Percentiles rank a stretch among this genome's conserved stretches.
Evolutionary conservation across 2,888 invertebrate genomes (phyloP).

Genomic region (Drosophila greeni): DNA sequence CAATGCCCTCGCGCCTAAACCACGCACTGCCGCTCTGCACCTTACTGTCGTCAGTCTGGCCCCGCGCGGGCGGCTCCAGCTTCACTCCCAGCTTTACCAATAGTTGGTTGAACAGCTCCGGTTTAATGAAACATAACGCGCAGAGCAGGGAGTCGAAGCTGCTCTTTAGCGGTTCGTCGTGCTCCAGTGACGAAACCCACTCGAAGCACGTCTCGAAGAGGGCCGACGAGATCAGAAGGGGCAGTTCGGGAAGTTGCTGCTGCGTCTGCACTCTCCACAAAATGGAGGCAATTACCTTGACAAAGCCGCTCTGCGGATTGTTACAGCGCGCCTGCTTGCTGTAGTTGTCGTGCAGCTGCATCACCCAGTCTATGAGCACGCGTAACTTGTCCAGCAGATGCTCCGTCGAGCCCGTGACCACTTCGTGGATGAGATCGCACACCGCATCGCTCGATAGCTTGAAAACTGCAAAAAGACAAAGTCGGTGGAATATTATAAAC

Average conservation of each 20-base stretch:
- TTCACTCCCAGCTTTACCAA: slow-evolving; percentile 85
- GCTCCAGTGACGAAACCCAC: slow-evolving; percentile 86
- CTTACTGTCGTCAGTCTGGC: slow-evolving; percentile 86
- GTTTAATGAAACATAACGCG: slow-evolving; percentile 90
- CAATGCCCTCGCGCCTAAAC: slow-evolving; percentile 81
- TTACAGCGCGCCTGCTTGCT: slow-evolving; percentile 75
- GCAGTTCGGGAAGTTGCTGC: slow-evolving; percentile 82
- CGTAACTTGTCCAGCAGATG: slow-evolving; percentile 82
- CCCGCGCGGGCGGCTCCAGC: slow-evolving; percentile 73
- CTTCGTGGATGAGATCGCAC: slow-evolving; percentile 88
- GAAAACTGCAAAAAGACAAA: slow-evolving; percentile 66
- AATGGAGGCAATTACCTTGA: slow-evolving; percentile 90
- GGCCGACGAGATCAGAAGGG: slow-evolving; percentile 85
- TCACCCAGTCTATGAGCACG: slow-evolving; percentile 87
- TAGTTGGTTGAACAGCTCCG: slow-evolving; percentile 86
- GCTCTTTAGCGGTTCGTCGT: slow-evolving; percentile 87
- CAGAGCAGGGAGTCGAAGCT: slow-evolving; percentile 92
- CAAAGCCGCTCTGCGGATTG: slow-evolving; percentile 79
- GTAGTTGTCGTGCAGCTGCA: slow-evolving; percentile 75
- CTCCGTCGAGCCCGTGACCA: slow-evolving; percentile 81
- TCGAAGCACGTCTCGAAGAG: slow-evolving; percentile 88
- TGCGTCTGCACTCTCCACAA: slow-evolving; percentile 86
- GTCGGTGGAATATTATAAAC: background rate
- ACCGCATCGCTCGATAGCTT: slow-evolving; percentile 81
- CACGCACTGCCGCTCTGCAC: slow-evolving; percentile 80